phyloP scores from a whole-genome alignment of 37 sponge, comb jelly and placozoan species.

The Haliclona indistincta region DNA sequence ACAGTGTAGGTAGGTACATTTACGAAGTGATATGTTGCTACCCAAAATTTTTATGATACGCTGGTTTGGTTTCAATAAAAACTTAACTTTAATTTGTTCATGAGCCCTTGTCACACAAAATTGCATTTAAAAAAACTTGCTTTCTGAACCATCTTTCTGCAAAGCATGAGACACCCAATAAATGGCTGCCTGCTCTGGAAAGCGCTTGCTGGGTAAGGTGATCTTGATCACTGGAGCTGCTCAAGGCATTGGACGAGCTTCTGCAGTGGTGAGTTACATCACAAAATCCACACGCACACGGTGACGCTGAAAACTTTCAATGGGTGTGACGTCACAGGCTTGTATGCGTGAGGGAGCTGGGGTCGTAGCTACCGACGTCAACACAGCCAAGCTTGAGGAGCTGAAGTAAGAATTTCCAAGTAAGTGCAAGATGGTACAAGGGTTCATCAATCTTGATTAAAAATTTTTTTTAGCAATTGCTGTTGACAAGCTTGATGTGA shows the following conservation, averaged over 20 bases:
- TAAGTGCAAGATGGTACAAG: neutral
- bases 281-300: too few relatives aligned
- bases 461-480: too few relatives aligned
- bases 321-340: slow-evolving; percentile 17
- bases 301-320: neutral
- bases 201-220: slow-evolving; percentile 52
- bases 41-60: too few relatives aligned
- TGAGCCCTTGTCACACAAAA: too few relatives aligned
- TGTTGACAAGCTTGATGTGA: slow-evolving; percentile 61
- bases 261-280: slow-evolving; percentile 75
- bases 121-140: too few relatives aligned
- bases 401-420: slow-evolving; percentile 40
- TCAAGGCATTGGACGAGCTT: slow-evolving; percentile 80
- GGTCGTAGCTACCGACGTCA: slow-evolving; percentile 86
- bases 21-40: too few relatives aligned
- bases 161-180: too few relatives aligned
- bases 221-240: slow-evolving; percentile 81
- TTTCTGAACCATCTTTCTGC: too few relatives aligned
- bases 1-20: too few relatives aligned
- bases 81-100: too few relatives aligned
- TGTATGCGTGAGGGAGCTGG: slow-evolving; percentile 67
- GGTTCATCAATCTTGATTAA: neutral
- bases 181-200: neutral
- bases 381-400: slow-evolving; percentile 57
- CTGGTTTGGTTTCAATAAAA: too few relatives aligned